Conservation (phyloP, 2,113 vertebrate species). For the Anguilla japonica region DNA sequence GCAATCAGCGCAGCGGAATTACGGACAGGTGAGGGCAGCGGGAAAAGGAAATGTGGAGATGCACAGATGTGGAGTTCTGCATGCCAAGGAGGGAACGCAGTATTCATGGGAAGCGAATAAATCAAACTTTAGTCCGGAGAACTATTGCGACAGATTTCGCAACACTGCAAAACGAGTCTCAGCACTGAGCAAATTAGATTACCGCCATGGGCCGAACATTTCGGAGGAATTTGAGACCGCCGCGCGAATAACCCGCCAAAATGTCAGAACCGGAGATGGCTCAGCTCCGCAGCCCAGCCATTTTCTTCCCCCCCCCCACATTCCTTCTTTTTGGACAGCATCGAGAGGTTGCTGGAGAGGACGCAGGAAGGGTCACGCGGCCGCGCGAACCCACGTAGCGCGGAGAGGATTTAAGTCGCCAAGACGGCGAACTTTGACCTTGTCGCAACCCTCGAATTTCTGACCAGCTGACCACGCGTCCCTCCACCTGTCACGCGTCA, state of each 20-base stretch:
- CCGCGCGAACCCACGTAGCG: background rate
- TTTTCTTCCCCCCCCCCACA: background rate
- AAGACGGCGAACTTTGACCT: background rate
- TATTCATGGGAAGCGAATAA: background rate
- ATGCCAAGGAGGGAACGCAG: background rate
- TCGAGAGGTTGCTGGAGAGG: background rate
- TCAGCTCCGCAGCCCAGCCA: background rate
- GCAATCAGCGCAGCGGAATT: background rate
- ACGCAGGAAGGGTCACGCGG: background rate
- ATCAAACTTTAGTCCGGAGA: background rate
- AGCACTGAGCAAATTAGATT: background rate
- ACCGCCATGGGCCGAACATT: background rate
- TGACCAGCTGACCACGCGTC: background rate
- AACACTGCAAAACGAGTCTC: background rate
- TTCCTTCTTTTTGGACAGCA: background rate
- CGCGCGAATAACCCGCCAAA: background rate
- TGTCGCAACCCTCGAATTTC: background rate
- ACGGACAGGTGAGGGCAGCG: background rate
- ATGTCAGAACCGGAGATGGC: background rate
- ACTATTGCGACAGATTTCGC: background rate
- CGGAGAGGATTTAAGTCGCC: background rate
- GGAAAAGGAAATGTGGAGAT: background rate
- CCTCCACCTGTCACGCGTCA: background rate
- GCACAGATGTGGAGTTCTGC: background rate
- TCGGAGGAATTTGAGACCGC: background rate